These are phyloP conservation scores for Drosophila tsacasi DNA, from an alignment of 1,140 invertebrate species.

Conservation along the genomic window DNA sequence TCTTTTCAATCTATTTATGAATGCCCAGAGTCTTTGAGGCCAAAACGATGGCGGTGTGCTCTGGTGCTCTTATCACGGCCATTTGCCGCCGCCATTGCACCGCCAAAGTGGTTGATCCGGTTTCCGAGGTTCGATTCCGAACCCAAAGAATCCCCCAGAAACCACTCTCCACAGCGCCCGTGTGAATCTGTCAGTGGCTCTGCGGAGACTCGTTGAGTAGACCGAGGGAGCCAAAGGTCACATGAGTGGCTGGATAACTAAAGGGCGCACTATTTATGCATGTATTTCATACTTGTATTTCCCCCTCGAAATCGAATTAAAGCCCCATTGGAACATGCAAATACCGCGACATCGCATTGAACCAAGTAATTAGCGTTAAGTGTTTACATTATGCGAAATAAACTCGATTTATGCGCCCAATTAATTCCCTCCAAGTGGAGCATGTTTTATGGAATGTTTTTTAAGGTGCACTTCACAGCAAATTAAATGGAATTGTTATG, in stretches of 20 bases:
- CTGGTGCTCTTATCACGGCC: slow-evolving; percentile 73
- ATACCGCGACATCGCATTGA: slow-evolving; percentile 47
- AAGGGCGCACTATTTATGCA: slow-evolving; percentile 43
- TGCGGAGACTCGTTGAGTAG: slow-evolving; percentile 26
- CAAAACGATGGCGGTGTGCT: slow-evolving; percentile 59
- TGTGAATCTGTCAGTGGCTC: slow-evolving; percentile 44
- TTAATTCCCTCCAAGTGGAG: slow-evolving; percentile 24
- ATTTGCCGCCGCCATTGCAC: slow-evolving; percentile 72
- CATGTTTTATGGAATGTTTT: slow-evolving; percentile 24
- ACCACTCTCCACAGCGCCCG: slow-evolving; percentile 16
- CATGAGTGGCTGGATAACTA: slow-evolving; percentile 5
- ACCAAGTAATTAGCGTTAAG: slow-evolving; percentile 45
- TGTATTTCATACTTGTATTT: slow-evolving; percentile 54
- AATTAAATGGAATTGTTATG: slow-evolving; percentile 22
- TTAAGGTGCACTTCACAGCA: slow-evolving; percentile 29
- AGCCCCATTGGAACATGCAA: slow-evolving; percentile 48
- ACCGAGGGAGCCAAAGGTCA: slow-evolving; percentile 26
- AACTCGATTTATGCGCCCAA: slow-evolving; percentile 33
- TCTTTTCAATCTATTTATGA: slow-evolving; percentile 66
- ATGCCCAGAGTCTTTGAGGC: slow-evolving; percentile 36
- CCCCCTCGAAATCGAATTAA: slow-evolving; percentile 38
- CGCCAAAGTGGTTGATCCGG: slow-evolving; percentile 77
- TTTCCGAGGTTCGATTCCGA: slow-evolving; percentile 44
- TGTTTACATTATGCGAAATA: slow-evolving; percentile 12
- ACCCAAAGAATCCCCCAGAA: slow-evolving; percentile 25